These are phyloP conservation scores for Anolis apletophallus DNA, from an alignment of 2,797 vertebrate genomes.

Conservation along the genomic window DNA sequence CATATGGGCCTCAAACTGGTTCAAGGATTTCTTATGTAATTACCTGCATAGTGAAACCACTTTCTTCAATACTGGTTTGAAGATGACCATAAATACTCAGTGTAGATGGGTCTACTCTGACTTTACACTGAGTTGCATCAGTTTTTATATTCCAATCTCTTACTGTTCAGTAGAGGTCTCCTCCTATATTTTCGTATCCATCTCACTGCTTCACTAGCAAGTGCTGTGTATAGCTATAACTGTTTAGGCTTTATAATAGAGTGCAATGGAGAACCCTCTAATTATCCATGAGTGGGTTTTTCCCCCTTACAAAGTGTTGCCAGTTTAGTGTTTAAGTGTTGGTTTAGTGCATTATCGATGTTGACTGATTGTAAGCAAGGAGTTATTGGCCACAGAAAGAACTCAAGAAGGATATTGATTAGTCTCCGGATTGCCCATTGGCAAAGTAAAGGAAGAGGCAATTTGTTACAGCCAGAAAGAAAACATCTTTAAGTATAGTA, in stretches of 20 bases:
- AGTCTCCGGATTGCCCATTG: not conserved
- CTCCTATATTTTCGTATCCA: not conserved
- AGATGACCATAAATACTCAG: too few relatives aligned
- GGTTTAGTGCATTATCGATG: not conserved
- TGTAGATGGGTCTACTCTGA: too few relatives aligned
- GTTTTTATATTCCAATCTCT: not conserved
- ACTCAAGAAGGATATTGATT: slow-evolving; percentile 4
- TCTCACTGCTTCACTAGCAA: not conserved
- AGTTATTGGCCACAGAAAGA: not conserved
- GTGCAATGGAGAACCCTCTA: not conserved
- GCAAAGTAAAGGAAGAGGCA: not conserved
- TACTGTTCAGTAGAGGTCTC: not conserved
- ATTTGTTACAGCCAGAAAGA: not conserved
- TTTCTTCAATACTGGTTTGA: too few relatives aligned
- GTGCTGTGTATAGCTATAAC: not conserved
- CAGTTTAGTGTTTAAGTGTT: not conserved
- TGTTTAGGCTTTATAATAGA: not conserved
- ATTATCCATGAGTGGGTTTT: not conserved
- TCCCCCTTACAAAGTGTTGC: not conserved
- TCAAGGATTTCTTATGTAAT: too few relatives aligned
- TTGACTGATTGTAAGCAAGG: slow-evolving; percentile 3
- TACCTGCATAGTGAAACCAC: too few relatives aligned
- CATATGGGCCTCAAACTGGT: too few relatives aligned
- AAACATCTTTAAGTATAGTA: too few relatives aligned
- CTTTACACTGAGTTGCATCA: not conserved